Base-by-base conservation (phyloP, 2,797 vertebrate species). In the Onychomys leucogaster region DNA sequence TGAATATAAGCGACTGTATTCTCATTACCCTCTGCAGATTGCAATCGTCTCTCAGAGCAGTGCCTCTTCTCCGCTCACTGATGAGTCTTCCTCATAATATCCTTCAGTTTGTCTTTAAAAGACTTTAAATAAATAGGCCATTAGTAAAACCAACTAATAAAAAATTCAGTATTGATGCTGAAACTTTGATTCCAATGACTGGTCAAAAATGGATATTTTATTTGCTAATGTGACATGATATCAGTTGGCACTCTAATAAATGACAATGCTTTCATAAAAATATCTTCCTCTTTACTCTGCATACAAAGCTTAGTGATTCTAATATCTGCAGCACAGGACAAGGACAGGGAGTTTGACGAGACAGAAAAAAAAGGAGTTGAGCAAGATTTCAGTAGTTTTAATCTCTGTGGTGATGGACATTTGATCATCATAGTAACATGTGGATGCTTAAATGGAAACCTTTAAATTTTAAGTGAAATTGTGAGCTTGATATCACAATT, bases 11-110 rank as follows among this genome's bases (percentile, higher is more conserved):
- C 0, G 5, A 1, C 90, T 90, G 71, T 90, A 83, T 98, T 97
- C 96, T 97, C 88, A 83, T 98, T 97, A 93, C 5, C 69, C 43
- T 80, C 59, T 80, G 86, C 16, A 63, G 80, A 96, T 92, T 96
- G 61, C 12, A 83, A 96, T 96, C 29, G 43, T 80, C 25, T 93
- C 73, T 96, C 13, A 49, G 97, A 96, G 89, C 69, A 46, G 59
- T 25, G 4, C 65, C 87, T 84, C 49, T 69, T 55, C 59, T 89
- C 69, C 69, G 10, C 86, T 81, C 90, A 87, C 29, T 52, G 27
- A 71, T 87, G 5, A 89, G 59, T 92, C 84, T 75, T 97, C 57
- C 14, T 90, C 37, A 17, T 14, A 63, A 49, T 0, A 21, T 4
- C 16, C 91, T 61, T 95, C 78, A 87, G 23, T 86, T 95, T 94